A percentile compares a stretch with the other conserved stretches of the same genome.
phyloP scores from a whole-genome alignment of 1,140 invertebrate genomes.

The Eubasilissa regina region DNA sequence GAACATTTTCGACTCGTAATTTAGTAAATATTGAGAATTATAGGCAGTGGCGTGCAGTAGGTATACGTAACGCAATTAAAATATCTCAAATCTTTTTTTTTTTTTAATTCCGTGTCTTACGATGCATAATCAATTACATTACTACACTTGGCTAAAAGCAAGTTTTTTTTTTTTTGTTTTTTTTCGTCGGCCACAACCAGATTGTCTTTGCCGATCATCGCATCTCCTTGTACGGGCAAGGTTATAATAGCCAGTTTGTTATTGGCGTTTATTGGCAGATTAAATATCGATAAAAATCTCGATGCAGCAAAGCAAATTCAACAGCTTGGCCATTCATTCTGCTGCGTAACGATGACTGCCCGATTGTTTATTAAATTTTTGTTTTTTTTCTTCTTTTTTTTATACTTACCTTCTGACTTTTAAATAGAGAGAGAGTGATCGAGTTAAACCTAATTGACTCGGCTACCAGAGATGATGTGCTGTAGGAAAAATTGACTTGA shows the following conservation, averaged over 20 bases:
- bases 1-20: too few relatives aligned
- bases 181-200: constrained; percentile 2
- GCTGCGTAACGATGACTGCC: neutral
- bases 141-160: neutral
- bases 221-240: neutral
- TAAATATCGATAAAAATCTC: constrained; percentile 25
- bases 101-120: constrained; percentile 10
- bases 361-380: neutral
- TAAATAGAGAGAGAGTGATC: too few relatives aligned
- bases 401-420: too few relatives aligned
- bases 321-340: neutral
- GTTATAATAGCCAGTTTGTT: constrained; percentile 3
- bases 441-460: too few relatives aligned
- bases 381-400: too few relatives aligned
- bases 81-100: neutral
- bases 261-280: constrained; percentile 33
- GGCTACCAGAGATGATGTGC: too few relatives aligned
- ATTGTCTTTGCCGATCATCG: constrained; percentile 12
- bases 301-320: neutral
- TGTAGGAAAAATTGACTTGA: too few relatives aligned
- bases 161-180: too few relatives aligned
- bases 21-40: too few relatives aligned
- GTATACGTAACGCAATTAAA: constrained; percentile 1
- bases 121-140: constrained; percentile 9
- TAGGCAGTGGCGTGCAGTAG: too few relatives aligned